phyloP scores from a whole-genome alignment of 2,888 invertebrate species.

The Brachyptera risi region DNA sequence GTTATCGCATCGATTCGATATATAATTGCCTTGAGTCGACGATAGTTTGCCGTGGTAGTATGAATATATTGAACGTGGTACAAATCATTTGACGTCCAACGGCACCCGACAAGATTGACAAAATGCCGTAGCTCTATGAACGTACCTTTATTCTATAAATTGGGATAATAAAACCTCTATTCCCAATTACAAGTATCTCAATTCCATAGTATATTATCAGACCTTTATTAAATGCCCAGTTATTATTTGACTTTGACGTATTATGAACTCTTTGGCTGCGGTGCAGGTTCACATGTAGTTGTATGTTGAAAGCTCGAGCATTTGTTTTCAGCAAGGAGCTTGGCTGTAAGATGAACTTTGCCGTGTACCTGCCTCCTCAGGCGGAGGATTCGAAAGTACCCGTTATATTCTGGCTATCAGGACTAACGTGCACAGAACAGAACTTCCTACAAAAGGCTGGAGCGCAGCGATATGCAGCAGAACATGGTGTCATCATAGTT shows the following conservation, averaged over 20 bases:
- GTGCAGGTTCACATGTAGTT: background rate
- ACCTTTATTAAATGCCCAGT: background rate
- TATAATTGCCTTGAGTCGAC: too few species aligned
- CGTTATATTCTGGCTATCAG: slow-evolving; percentile 87
- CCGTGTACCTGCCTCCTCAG: slow-evolving; percentile 82
- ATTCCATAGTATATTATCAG: too few species aligned
- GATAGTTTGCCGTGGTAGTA: too few species aligned
- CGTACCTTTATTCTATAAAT: too few species aligned
- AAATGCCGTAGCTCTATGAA: too few species aligned
- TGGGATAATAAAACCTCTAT: too few species aligned
- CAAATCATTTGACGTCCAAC: too few species aligned
- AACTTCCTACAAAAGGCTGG: slow-evolving; percentile 95
- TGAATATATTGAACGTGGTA: too few species aligned
- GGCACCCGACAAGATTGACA: too few species aligned
- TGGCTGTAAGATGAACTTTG: slow-evolving; percentile 90
- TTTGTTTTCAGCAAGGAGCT: slow-evolving; percentile 56
- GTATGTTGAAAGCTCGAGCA: slow-evolving; percentile 6
- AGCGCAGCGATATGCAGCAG: slow-evolving; percentile 86
- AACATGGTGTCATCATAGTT: slow-evolving; percentile 81
- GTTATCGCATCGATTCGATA: too few species aligned
- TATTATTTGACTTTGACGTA: background rate
- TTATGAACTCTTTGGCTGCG: background rate
- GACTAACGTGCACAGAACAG: slow-evolving; percentile 89
- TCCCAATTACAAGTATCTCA: too few species aligned
- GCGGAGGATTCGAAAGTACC: slow-evolving; percentile 61